Conservation (phyloP, 2,113 vertebrate species). For the Tetrax tetrax region DNA sequence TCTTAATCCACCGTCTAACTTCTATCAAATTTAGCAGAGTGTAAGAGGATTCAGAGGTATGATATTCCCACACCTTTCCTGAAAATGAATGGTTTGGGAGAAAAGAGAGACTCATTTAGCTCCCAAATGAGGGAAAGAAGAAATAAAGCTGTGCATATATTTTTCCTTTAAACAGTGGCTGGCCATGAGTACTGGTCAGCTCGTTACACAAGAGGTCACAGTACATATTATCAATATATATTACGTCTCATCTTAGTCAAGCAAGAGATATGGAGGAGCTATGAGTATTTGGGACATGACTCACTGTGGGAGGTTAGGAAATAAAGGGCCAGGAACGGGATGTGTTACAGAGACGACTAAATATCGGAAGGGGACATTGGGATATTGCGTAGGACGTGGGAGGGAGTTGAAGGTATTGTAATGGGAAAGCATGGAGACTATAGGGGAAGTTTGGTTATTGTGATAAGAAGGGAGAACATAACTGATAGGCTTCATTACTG, state of each 20-base stretch:
- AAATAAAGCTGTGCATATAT: not conserved
- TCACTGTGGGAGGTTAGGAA: not conserved
- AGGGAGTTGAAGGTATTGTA: not conserved
- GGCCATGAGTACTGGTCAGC: not conserved
- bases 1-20: not conserved
- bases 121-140: not conserved
- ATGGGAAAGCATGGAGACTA: not conserved
- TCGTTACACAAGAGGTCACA: fast-evolving
- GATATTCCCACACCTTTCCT: not conserved
- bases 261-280: not conserved
- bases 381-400: not conserved
- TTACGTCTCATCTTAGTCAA: slow-evolving; percentile 6
- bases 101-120: not conserved
- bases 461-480: not conserved
- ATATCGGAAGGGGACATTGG: not conserved
- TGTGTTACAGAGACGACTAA: not conserved
- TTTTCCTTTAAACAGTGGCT: not conserved
- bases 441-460: not conserved
- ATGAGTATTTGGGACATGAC: not conserved
- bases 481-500: not conserved
- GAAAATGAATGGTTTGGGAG: not conserved
- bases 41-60: not conserved
- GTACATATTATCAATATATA: not conserved
- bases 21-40: not conserved
- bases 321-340: not conserved